Base-by-base conservation (phyloP, 2,888 invertebrate genomes). In the Zeuzera pyrina region DNA sequence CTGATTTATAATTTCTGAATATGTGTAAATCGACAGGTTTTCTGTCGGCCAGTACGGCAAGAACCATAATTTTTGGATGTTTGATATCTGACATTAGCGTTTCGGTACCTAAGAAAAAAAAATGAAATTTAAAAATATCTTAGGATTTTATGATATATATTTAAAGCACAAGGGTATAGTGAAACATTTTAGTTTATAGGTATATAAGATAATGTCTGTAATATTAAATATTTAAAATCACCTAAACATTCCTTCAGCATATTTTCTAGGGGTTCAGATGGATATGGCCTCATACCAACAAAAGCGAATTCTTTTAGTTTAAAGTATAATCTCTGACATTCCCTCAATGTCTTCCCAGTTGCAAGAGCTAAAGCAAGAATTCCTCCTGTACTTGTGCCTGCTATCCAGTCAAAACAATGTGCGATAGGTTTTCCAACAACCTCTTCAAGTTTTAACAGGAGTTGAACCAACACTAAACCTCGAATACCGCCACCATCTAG, bases 401-500 rank as follows among this genome's bases (percentile, higher is more conserved):
- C 94, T 8, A 98, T 87, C 97, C 98, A 98, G 72, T 99, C 98
- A 70, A 99, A 99, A 60, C 93, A 91, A 6, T 92, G 86, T 12
- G 89, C 83, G 25, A 97, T 89, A 0, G 95, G 94, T 29, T 85
- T 86, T 2, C 89, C 88, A 0, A 92, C 84, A 0, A 88, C 76
- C 30, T 86, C 86, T 55, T 96, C 93, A 21, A 96, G 73, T 57
- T 90, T 91, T 7, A 93, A 66, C 0, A 96, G 76, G 45, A 92
- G 87, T 60, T 93, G 92, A 1, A 94, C 90, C 3, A 96, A 71
- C 1, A 96, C 88, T 8, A 97, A 64, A 0, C 96, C 99, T n/a
- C 96, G 87, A 40, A 99, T 97, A 1, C 99, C 98, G 10, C 99
- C 99, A 1, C 99, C 98, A 72, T 99, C 99, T 15, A 99, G 83